Base-by-base conservation (phyloP, 2,888 invertebrate species). In the Andricus curvator region DNA sequence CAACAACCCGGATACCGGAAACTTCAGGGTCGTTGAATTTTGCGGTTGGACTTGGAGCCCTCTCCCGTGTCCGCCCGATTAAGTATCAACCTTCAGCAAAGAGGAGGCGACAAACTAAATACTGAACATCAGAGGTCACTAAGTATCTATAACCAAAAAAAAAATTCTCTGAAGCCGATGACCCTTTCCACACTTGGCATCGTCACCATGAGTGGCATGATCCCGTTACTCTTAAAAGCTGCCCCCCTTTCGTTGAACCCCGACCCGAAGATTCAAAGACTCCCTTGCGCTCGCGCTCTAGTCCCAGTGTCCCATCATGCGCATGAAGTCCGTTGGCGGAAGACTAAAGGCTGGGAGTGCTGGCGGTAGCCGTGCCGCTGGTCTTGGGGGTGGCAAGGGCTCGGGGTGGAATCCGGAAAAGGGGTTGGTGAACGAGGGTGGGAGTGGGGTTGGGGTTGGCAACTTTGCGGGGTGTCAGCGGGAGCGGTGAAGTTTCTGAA, bases 401-500 rank as follows among this genome's bases (percentile, higher is more conserved):
- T 48, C n/a, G 79, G 65, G 62, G 74, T 77, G 65, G 41, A 25
- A 15, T 67, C 77, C 48, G 77, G 77, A 25, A 65, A 79, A 62
- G 81, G 81, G 76, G 83, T 79, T 68, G 80, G 80, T n/a, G 68
- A 44, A 60, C 62, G 79, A 66, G 62, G 60, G 17, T 22, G 37
- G n/a, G n/a, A n/a, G n/a, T n/a, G 22, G 11, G 22, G 22, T 51
- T 22, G 56, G 11, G 29, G 64, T 79, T 78, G 68, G 74, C 60
- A 81, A 79, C 68, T 83, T 86, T 86, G 85, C 84, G 86, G 86
- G 84, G 85, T 83, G 87, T 79, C 87, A 86, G 85, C 86, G 88
- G 88, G 88, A 86, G 86, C 88, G 88, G 89, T 89, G 86, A 90
- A 91, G 89, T 91, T 90, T 90, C 89, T 87, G 89, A 89, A 89